Conservation (phyloP, 2,888 invertebrate genomes). For the Cerceris rybyensis region DNA sequence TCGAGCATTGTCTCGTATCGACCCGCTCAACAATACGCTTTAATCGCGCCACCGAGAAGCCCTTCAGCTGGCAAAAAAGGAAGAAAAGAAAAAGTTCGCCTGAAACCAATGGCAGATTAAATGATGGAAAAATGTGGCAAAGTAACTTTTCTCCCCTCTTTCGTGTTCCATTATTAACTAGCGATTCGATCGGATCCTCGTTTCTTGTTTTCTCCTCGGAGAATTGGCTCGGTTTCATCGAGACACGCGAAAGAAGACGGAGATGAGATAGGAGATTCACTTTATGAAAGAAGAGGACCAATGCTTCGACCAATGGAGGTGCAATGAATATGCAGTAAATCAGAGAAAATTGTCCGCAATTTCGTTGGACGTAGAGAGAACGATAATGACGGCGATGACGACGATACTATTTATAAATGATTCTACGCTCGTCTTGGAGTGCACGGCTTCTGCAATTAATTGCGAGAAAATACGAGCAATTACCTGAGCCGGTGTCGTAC, state of each 20-base stretch:
- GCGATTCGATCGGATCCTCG: neutral
- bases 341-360: neutral
- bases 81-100: neutral
- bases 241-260: too few relatives aligned
- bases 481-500: too few relatives aligned
- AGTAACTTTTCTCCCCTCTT: conserved; percentile 11
- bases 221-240: too few relatives aligned
- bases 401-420: too few relatives aligned
- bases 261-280: neutral
- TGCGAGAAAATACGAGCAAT: too few relatives aligned
- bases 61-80: conserved; percentile 7
- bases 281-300: neutral
- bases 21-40: conserved; percentile 9
- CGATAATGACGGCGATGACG: too few relatives aligned
- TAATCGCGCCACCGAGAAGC: conserved; percentile 2
- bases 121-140: neutral
- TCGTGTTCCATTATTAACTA: conserved; percentile 40
- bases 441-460: too few relatives aligned
- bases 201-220: too few relatives aligned
- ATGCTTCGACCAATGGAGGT: neutral
- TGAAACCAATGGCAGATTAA: conserved; percentile 17
- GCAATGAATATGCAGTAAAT: conserved; percentile 1
- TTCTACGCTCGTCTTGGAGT: too few relatives aligned
- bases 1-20: conserved; percentile 8
- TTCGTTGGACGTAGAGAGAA: neutral